A percentile compares a stretch with the other conserved stretches of the same genome.
phyloP scores from a whole-genome alignment of 2,113 vertebrate genomes.

The human region DNA sequence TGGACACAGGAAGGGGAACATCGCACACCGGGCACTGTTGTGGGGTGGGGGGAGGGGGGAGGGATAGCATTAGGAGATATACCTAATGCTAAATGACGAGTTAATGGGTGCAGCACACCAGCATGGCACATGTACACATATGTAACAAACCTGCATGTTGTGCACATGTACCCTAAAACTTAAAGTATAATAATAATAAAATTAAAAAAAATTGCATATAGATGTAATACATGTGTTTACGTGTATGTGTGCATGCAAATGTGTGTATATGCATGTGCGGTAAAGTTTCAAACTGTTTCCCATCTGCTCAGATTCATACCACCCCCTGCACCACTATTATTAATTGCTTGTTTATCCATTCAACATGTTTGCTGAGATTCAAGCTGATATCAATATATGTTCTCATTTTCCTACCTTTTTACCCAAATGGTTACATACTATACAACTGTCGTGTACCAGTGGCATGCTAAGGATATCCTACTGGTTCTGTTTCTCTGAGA shows the following conservation, averaged over 20 bases:
- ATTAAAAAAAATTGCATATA: background rate
- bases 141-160: too few species aligned
- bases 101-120: too few species aligned
- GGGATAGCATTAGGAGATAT: too few species aligned
- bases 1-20: too few species aligned
- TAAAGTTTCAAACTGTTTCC: background rate
- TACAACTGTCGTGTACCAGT: background rate
- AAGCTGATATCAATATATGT: background rate
- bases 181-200: too few species aligned
- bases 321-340: background rate
- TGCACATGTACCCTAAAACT: too few species aligned
- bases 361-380: background rate
- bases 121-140: too few species aligned
- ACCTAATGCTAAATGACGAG: too few species aligned
- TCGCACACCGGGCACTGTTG: too few species aligned
- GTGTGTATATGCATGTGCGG: rapidly evolving
- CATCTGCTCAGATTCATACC: background rate
- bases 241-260: background rate
- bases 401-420: slow-evolving; percentile 38
- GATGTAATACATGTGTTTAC: background rate
- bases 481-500: background rate
- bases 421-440: background rate
- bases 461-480: background rate
- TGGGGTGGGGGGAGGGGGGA: too few species aligned
- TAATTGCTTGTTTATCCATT: background rate